Percentiles rank a stretch among this genome's conserved stretches.
Evolutionary conservation across 2,888 invertebrate species (phyloP).

Genomic region (Caenorhabditis sinica): DNA sequence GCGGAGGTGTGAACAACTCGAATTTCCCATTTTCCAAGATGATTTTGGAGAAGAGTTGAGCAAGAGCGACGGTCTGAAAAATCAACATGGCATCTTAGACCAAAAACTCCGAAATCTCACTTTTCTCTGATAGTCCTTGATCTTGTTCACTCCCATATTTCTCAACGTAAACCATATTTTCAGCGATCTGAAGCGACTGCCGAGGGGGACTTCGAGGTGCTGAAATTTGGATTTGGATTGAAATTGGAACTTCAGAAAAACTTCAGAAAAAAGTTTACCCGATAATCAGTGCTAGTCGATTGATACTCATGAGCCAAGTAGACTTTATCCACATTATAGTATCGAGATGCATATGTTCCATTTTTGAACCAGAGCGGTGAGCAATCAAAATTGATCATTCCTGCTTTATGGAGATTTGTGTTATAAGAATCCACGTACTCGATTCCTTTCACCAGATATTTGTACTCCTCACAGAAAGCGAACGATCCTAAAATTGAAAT

Average conservation of each 20-base stretch:
- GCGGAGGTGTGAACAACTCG: constrained; percentile 90
- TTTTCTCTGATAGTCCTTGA: constrained; percentile 93
- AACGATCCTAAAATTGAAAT: constrained; percentile 79
- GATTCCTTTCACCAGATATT: constrained; percentile 92
- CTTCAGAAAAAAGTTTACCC: too few species aligned
- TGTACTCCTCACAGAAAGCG: constrained; percentile 92
- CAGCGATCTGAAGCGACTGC: constrained; percentile 94
- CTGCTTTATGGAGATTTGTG: constrained; percentile 98
- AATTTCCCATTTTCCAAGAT: constrained; percentile 89
- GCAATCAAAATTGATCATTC: constrained; percentile 99
- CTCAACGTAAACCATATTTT: constrained; percentile 98
- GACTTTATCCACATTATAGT: constrained; percentile 97
- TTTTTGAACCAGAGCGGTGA: constrained; percentile 97
- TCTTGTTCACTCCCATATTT: constrained; percentile 93
- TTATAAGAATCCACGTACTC: constrained; percentile 95
- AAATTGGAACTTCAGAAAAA: too few species aligned
- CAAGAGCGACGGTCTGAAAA: constrained; percentile 86
- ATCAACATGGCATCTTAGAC: too few species aligned
- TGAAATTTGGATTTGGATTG: too few species aligned
- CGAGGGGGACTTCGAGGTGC: constrained; percentile 84
- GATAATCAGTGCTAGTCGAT: constrained; percentile 86
- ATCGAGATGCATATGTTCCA: constrained; percentile 93
- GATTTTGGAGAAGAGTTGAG: constrained; percentile 89
- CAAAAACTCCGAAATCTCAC: constrained; percentile 70
- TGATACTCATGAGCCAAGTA: constrained; percentile 98